These are phyloP conservation scores for Philereme vetulata DNA, from an alignment of 2,888 invertebrate genomes.

Conservation along the genomic window DNA sequence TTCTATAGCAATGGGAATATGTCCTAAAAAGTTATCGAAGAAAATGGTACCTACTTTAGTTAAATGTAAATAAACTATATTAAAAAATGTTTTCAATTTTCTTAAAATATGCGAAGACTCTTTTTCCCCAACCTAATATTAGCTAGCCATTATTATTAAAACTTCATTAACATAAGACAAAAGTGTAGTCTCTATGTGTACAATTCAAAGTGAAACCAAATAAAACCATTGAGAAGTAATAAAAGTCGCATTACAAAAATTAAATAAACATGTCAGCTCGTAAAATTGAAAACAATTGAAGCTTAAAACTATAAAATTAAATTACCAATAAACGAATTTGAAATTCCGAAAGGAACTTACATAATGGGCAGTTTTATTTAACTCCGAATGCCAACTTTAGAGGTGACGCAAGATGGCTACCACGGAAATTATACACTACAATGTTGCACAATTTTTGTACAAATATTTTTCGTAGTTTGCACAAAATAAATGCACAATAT, in stretches of 20 bases:
- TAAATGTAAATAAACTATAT: too few species aligned
- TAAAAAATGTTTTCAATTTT: too few species aligned
- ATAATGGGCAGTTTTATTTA: conserved; percentile 47
- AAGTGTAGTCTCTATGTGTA: background rate
- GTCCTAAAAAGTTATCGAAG: too few species aligned
- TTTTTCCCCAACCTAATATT: too few species aligned
- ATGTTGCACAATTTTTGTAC: too few species aligned
- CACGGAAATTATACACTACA: too few species aligned
- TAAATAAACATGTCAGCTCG: background rate
- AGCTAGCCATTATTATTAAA: too few species aligned
- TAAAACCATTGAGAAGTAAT: background rate
- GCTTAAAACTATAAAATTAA: background rate
- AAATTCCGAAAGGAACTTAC: conserved; percentile 2
- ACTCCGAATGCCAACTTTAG: conserved; percentile 47
- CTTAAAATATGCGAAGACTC: too few species aligned
- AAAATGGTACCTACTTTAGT: too few species aligned
- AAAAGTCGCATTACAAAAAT: background rate
- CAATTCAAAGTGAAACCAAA: background rate
- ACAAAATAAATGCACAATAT: too few species aligned
- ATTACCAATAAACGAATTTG: background rate
- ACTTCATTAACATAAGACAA: background rate
- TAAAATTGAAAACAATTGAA: background rate
- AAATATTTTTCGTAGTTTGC: too few species aligned
- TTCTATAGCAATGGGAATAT: too few species aligned
- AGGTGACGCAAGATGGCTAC: conserved; percentile 27